Conservation (phyloP, 2,113 vertebrate genomes). For the Maylandia zebra region DNA sequence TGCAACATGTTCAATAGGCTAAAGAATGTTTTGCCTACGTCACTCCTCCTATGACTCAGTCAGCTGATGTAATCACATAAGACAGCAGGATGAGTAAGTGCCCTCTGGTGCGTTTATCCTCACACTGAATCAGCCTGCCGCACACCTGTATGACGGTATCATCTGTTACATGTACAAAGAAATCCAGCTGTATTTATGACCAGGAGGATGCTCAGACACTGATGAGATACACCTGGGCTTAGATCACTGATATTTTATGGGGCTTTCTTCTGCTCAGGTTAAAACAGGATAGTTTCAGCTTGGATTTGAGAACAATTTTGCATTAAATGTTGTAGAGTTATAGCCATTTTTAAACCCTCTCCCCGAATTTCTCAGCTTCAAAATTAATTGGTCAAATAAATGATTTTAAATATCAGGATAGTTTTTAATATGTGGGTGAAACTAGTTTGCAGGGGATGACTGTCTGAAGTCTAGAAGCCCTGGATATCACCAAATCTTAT, state of each 20-base stretch:
- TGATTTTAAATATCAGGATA: neutral
- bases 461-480: neutral
- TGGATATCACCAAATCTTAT: neutral
- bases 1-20: neutral
- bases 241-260: neutral
- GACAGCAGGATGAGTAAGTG: neutral
- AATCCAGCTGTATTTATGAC: neutral
- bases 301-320: neutral
- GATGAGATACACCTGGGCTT: neutral
- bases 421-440: neutral
- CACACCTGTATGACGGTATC: conserved; percentile 37
- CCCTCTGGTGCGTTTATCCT: neutral
- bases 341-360: neutral
- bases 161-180: neutral
- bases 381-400: neutral
- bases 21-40: neutral
- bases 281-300: neutral
- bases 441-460: neutral
- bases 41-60: neutral
- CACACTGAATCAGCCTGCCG: neutral
- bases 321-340: neutral
- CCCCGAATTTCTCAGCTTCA: neutral
- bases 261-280: neutral
- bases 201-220: neutral
- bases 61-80: neutral